Base-by-base conservation (phyloP, 2,888 invertebrate genomes). In the Taphrorychus bicolor region DNA sequence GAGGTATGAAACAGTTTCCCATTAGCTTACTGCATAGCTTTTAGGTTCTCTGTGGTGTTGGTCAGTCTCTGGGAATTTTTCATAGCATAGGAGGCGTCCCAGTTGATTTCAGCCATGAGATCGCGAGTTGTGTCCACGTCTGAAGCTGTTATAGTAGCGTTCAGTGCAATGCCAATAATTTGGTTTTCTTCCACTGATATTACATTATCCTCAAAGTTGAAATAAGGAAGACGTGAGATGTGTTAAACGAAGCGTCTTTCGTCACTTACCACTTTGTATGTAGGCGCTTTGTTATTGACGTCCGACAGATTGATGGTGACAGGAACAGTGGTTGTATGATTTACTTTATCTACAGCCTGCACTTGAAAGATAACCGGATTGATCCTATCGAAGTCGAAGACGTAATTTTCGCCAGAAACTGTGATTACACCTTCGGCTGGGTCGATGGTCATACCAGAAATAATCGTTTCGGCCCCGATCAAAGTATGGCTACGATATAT, bases 281-380 rank as follows among this genome's bases (percentile, higher is more conserved):
- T 84, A 0, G 93, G 93, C 0, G 88, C 85, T 61, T 89, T 89
- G 77, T 93, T 91, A 79, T 93, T 92, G 48, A 91, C 86, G 80
- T 93, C 92, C 4, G 81, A 74, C 0, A 93, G 83, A 59, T 84
- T 83, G 32, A 93, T 87, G 19, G 84, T 84, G 7, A 90, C 76
- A 71, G 87, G 86, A 0, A 86, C 82, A 7, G 84, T 86, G 0
- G 83, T 81, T 0, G 81, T 83, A 77, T 88, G 84, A 18, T 24
- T 1, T 23, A 48, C 60, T 0, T 82, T 79, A 74, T 84, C 85
- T 11, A 72, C 75, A 0, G 83, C 84, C 59, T 75, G 70, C 3
- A 84, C 76, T 74, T 83, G 81, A n/a, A 83, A 80, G 63, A 86
- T 82, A 1, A 89, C 79, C 58, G 85, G 82, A 54, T 80, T 84